Percentiles rank a stretch among this genome's conserved stretches.
phyloP scores from a whole-genome alignment of 2,113 vertebrate species.

The Sebastes fasciatus region DNA sequence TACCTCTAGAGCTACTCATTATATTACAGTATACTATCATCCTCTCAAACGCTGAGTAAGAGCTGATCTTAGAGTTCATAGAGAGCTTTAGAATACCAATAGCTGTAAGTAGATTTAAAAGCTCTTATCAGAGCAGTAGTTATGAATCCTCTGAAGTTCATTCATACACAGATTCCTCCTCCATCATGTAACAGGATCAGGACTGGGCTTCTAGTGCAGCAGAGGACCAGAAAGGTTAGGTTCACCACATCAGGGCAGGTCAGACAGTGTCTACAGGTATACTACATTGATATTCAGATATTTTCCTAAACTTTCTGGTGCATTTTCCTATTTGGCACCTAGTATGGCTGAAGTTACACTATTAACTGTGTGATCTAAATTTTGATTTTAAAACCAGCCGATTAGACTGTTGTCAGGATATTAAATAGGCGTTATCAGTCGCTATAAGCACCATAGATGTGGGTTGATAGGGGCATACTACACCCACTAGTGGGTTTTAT shows the following conservation, averaged over 20 bases:
- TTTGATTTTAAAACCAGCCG: neutral
- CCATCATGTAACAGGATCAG: slow-evolving; percentile 17
- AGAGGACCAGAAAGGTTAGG: neutral
- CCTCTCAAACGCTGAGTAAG: slow-evolving; percentile 33
- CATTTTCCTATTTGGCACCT: neutral
- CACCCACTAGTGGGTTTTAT: no score
- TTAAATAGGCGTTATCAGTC: no score
- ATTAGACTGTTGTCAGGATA: no score
- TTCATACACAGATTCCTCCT: slow-evolving; percentile 20
- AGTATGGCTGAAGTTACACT: neutral
- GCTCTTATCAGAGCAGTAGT: slow-evolving; percentile 30
- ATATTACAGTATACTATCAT: slow-evolving; percentile 36
- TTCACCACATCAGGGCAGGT: neutral
- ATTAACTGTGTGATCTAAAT: neutral
- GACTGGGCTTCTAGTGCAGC: slow-evolving; percentile 3
- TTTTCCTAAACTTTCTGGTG: neutral
- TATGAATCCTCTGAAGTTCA: slow-evolving; percentile 18
- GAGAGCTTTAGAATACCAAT: slow-evolving; percentile 18
- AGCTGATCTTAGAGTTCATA: slow-evolving; percentile 40
- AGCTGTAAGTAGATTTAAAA: slow-evolving; percentile 39
- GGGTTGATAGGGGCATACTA: no score
- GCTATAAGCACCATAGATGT: no score
- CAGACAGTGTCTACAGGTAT: neutral
- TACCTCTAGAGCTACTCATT: slow-evolving; percentile 78
- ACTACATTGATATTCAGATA: neutral